Evolutionary conservation across 1,140 invertebrate genomes (phyloP), one percentile per base, ranked within the genome.

Genomic region (Lutraria rhynchaena): DNA sequence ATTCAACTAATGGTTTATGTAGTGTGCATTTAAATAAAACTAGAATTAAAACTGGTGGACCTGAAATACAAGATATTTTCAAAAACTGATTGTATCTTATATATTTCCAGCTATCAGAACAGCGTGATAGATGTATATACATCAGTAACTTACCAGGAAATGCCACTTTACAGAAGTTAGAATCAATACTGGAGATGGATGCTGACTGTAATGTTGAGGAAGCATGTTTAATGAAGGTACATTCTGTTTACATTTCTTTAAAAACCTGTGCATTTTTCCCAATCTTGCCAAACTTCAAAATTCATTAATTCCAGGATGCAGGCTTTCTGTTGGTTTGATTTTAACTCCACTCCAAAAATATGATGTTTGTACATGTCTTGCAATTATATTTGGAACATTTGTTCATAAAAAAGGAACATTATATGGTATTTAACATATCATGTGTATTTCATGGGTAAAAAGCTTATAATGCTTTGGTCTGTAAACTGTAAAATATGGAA

Each of bases 211-310:
- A 63, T 49, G 55, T 90, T 4, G 83, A 90, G 22, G 89, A 90
- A 75, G 83, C 89, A 27, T 86, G 86, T 78, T 81, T 90, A 17
- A 87, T 88, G 82, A 90, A 90, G 89, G 89, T 90, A 71, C 53
- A 31, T 24, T 11, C 27, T 41, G 37, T 41, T n/a, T n/a, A n/a
- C n/a, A n/a, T n/a, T n/a, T n/a, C n/a, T n/a, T n/a, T n/a, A n/a
- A n/a, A n/a, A n/a, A n/a, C n/a, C n/a, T n/a, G n/a, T n/a, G n/a
- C n/a, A n/a, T n/a, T n/a, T n/a, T n/a, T n/a, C n/a, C n/a, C n/a
- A n/a, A n/a, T n/a, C n/a, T n/a, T n/a, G n/a, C n/a, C n/a, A n/a
- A n/a, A n/a, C n/a, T n/a, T n/a, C n/a, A n/a, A n/a, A n/a, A n/a
- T n/a, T n/a, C n/a, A n/a, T n/a, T n/a, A n/a, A n/a, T n/a, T n/a